Evolutionary conservation across 2,113 vertebrate genomes (phyloP), one percentile per base, ranked within the genome.

Genomic region (Sylvilagus bachmani): DNA sequence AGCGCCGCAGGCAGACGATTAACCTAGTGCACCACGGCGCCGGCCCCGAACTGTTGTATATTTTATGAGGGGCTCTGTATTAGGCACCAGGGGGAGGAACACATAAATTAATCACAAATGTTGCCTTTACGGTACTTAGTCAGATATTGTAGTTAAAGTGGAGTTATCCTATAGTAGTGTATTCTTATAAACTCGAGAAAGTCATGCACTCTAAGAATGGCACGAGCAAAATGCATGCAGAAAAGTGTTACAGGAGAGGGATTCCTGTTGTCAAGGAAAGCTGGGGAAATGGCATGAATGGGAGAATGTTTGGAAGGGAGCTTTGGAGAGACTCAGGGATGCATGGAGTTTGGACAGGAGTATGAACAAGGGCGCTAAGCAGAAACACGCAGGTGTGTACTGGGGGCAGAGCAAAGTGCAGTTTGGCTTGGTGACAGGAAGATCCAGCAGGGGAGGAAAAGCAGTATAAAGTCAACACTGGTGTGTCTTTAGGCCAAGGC

Each of bases 91-190:
- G 62, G 87, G 22, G 89, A 77, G 55, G 95, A 93, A 89, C 51
- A 51, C 88, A 27, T 77, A 77, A 81, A 86, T 89, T n/a, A 83
- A 77, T 84, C 70, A 81, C 84, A 73, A 66, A 51, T 24, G 22
- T 14, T 90, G 66, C 29, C 77, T 90, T 93, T 36, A 11, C 69
- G 53, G 67, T 58, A 19, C 31, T 78, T 94, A 64, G 36, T 91
- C 38, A 83, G 92, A 77, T 55, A 74, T 5, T 84, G 0, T 73
- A 19, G 82, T 92, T 74, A 75, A 74, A 71, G 33, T 83, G 9
- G 44, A 55, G 44, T 69, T 71, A 49, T 64, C 55, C 10, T 69
- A 22, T 10, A 87, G 14, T 62, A 51, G 67, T 82, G 25, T 67
- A 64, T 58, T 79, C 93, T 81, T 70, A 77, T 75, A 33, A 36